Percentiles rank a stretch among this genome's conserved stretches.
Evolutionary conservation across 2,113 vertebrate species (phyloP).

Genomic region (Myxocyprinus asiaticus): DNA sequence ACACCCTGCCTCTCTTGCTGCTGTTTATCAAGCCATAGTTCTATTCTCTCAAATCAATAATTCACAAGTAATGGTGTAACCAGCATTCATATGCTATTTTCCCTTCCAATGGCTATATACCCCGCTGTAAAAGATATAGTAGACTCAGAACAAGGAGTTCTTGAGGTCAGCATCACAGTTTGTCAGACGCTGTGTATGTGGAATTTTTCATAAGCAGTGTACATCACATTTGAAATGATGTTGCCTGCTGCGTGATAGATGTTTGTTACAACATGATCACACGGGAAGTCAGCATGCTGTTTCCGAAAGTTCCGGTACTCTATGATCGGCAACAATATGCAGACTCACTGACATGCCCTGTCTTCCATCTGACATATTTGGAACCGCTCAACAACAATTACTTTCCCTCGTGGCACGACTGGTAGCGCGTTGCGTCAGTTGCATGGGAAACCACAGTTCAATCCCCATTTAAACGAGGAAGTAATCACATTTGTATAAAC

Average conservation of each 20-base stretch:
- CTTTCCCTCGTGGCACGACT: no score
- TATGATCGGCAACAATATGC: no score
- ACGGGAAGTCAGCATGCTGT: no score
- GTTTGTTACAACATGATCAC: neutral
- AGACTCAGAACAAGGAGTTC: neutral
- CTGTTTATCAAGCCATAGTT: conserved; percentile 40
- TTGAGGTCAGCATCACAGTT: conserved; percentile 25
- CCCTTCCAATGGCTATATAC: conserved; percentile 11
- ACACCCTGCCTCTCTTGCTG: conserved; percentile 37
- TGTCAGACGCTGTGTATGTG: neutral
- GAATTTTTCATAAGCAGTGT: conserved; percentile 39
- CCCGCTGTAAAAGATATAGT: conserved; percentile 17
- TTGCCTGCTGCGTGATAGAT: conserved; percentile 34
- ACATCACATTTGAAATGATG: conserved; percentile 36
- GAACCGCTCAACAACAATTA: no score
- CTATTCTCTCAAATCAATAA: conserved; percentile 47
- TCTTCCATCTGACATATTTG: no score
- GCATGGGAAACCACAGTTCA: no score
- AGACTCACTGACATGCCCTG: no score
- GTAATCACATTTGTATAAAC: no score
- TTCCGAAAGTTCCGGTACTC: no score
- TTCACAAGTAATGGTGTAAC: conserved; percentile 34
- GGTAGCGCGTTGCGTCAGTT: no score
- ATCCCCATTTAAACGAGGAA: no score
- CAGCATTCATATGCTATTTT: conserved; percentile 13